Percentiles rank a stretch among this genome's conserved stretches.
Evolutionary conservation across 2,113 vertebrate genomes (phyloP).

Genomic region (Arothron firmamentum): DNA sequence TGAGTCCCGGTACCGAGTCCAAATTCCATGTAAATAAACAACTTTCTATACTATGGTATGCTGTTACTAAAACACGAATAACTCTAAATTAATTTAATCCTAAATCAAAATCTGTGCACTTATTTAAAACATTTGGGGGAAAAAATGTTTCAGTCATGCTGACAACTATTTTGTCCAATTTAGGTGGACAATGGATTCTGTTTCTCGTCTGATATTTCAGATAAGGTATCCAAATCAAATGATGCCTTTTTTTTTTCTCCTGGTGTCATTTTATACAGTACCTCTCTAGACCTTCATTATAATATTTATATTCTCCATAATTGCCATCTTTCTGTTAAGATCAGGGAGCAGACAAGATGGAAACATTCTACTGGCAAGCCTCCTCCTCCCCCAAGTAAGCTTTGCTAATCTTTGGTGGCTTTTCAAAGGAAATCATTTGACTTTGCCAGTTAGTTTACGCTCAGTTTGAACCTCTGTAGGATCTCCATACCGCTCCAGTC

Average conservation of each 20-base stretch:
- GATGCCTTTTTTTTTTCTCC: background rate
- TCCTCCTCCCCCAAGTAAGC: slow-evolving; percentile 83
- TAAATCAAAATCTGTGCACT: no score
- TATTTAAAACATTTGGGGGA: no score
- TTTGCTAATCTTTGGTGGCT: background rate
- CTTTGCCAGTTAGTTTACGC: background rate
- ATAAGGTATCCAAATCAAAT: slow-evolving; percentile 65
- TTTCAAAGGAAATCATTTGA: background rate
- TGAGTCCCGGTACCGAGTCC: slow-evolving; percentile 35
- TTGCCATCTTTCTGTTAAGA: background rate
- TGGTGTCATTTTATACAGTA: background rate
- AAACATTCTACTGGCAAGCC: slow-evolving; percentile 74
- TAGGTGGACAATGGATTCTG: slow-evolving; percentile 81
- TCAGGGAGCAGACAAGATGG: slow-evolving; percentile 72
- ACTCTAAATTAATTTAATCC: no score
- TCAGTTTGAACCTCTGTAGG: slow-evolving; percentile 61
- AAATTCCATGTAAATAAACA: no score
- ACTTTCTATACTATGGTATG: no score
- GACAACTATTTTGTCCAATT: slow-evolving; percentile 10
- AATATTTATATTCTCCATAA: background rate
- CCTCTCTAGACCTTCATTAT: background rate
- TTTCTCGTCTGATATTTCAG: slow-evolving; percentile 74
- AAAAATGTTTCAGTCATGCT: background rate
- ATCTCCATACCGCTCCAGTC: slow-evolving; percentile 84
- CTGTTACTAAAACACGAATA: no score